Evolutionary conservation across 2,113 vertebrate genomes (phyloP).

Genomic region (Morone chrysops): DNA sequence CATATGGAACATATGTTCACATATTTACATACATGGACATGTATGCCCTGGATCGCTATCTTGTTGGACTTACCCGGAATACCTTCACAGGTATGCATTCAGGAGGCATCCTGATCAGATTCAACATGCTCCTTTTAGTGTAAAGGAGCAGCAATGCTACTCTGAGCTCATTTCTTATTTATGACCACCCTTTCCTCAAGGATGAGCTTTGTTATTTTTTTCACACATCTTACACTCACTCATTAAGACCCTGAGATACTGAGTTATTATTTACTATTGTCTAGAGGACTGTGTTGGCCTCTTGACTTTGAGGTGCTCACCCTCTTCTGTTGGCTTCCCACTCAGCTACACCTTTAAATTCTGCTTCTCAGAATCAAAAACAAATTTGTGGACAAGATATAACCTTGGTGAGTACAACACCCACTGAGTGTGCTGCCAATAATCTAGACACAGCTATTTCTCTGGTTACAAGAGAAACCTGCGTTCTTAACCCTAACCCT

Average conservation of each 20-base stretch:
- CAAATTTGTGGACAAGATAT: background rate
- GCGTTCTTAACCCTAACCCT: no score
- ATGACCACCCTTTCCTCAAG: background rate
- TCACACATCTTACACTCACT: background rate
- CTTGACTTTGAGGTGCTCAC: background rate
- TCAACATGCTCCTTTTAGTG: background rate
- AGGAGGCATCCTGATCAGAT: background rate
- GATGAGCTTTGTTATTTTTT: background rate
- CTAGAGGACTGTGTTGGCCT: background rate
- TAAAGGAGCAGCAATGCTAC: background rate
- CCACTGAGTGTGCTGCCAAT: background rate
- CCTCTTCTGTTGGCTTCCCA: background rate
- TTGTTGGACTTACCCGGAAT: background rate
- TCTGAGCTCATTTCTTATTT: background rate
- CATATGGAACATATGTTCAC: constrained; percentile 17
- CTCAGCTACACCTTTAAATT: background rate
- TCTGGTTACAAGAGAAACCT: background rate
- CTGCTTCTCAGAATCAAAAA: background rate
- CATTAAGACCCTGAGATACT: background rate
- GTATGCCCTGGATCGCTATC: background rate
- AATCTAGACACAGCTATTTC: background rate
- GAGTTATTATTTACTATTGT: background rate
- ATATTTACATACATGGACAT: constrained; percentile 31
- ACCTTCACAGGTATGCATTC: background rate
- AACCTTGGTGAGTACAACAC: background rate